phyloP scores from a whole-genome alignment of 2,888 invertebrate species.

The Drosophila meridionalis region DNA sequence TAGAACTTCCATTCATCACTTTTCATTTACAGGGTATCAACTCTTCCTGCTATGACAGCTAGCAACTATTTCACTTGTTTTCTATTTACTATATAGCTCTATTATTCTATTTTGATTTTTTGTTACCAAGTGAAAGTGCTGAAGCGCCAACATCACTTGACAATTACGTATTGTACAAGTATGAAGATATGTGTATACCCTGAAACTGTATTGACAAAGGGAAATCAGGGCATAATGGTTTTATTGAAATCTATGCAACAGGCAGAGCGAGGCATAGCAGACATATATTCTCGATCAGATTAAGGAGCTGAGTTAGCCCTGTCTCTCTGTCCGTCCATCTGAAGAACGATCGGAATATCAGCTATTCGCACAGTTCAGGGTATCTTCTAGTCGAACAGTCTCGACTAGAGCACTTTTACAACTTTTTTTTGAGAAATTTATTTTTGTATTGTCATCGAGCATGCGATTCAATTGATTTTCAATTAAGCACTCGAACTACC shows the following conservation, averaged over 20 bases:
- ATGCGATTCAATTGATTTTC: constrained; percentile 52
- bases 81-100: constrained; percentile 1
- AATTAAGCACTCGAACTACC: constrained; percentile 34
- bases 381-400: too few species aligned
- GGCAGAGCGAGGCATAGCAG: too few species aligned
- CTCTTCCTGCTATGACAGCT: neutral
- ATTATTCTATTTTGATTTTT: constrained; percentile 4
- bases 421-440: constrained; percentile 10
- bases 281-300: too few species aligned
- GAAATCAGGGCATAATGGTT: too few species aligned
- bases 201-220: too few species aligned
- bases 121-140: constrained; percentile 17
- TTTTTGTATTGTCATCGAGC: constrained; percentile 33
- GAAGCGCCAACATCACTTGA: constrained; percentile 11
- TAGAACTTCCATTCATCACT: neutral
- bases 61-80: neutral
- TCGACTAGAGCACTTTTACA: too few species aligned
- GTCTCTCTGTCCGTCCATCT: too few species aligned
- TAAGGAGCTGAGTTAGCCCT: too few species aligned
- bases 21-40: neutral
- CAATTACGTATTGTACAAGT: constrained; percentile 14
- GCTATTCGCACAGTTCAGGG: too few species aligned
- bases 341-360: too few species aligned
- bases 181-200: neutral
- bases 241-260: too few species aligned